Percentiles rank a stretch among this genome's conserved stretches.
Conservation (phyloP, 2,888 invertebrate genomes). For the Orchesella flavescens region DNA sequence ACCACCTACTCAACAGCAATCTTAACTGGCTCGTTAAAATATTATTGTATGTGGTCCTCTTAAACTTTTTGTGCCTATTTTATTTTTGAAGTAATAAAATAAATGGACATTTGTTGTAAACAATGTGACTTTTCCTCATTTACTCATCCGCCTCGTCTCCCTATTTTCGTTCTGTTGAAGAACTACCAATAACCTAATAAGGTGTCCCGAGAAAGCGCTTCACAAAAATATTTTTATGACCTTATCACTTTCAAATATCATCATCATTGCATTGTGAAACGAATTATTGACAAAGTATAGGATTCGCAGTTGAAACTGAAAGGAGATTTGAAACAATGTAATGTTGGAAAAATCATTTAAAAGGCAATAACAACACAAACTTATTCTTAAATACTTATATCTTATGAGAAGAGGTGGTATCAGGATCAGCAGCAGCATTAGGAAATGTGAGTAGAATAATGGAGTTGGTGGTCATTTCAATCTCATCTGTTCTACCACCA, state of each 20-base stretch:
- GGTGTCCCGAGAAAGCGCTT: too few species aligned
- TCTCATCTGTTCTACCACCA: background rate
- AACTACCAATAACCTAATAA: too few species aligned
- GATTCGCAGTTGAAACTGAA: conserved; percentile 23
- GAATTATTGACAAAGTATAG: too few species aligned
- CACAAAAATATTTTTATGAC: too few species aligned
- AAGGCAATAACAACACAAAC: background rate
- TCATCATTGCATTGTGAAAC: too few species aligned
- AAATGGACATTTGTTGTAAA: conserved; percentile 27
- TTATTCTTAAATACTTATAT: background rate
- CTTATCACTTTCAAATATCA: too few species aligned
- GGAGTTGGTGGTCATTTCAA: conserved; percentile 29
- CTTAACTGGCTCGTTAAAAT: background rate
- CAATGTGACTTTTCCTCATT: conserved; percentile 9
- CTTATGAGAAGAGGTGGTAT: conserved; percentile 23
- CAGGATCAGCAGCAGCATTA: too few species aligned
- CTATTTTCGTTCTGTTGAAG: too few species aligned
- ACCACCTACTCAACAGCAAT: background rate
- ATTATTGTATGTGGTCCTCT: background rate
- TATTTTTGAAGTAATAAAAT: background rate
- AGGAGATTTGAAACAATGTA: background rate
- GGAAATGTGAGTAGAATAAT: too few species aligned
- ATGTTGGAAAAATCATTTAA: conserved; percentile 16
- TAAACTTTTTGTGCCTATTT: background rate
- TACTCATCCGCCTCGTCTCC: too few species aligned